Conservation (phyloP, 2,113 vertebrate genomes). For the Scopus umbretta region DNA sequence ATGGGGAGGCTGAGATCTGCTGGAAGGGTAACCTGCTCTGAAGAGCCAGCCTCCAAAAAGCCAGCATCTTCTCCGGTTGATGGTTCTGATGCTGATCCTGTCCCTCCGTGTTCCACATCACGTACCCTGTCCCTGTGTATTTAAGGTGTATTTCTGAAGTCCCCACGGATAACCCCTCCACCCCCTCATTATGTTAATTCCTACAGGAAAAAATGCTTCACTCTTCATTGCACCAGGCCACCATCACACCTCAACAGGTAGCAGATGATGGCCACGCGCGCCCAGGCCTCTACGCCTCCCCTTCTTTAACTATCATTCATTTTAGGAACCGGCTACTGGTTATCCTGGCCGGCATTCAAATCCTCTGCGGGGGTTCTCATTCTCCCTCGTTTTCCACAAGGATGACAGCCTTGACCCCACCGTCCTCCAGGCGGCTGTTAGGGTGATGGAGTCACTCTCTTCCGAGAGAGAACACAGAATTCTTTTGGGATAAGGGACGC, state of each 20-base stretch:
- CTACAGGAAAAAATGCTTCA: neutral
- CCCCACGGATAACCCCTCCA: neutral
- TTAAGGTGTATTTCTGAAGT: neutral
- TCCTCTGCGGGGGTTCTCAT: too few species aligned
- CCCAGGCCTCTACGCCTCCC: neutral
- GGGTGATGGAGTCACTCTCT: neutral
- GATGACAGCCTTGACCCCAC: neutral
- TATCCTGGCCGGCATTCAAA: too few species aligned
- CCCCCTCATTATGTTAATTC: neutral
- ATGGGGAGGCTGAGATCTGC: neutral
- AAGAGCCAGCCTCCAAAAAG: neutral
- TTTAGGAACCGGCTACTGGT: neutral
- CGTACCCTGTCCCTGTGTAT: rapidly evolving
- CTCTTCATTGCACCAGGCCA: neutral
- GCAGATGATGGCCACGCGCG: neutral
- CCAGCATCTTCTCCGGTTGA: neutral
- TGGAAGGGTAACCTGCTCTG: neutral
- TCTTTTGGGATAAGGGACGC: neutral
- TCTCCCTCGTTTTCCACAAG: neutral
- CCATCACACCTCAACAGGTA: neutral
- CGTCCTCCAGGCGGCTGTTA: neutral
- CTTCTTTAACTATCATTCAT: neutral
- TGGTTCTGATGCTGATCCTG: neutral
- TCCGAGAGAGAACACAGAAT: neutral
- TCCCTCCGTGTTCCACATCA: neutral